Base-by-base conservation (phyloP, 2,797 vertebrate species). In the Girardinus metallicus region DNA sequence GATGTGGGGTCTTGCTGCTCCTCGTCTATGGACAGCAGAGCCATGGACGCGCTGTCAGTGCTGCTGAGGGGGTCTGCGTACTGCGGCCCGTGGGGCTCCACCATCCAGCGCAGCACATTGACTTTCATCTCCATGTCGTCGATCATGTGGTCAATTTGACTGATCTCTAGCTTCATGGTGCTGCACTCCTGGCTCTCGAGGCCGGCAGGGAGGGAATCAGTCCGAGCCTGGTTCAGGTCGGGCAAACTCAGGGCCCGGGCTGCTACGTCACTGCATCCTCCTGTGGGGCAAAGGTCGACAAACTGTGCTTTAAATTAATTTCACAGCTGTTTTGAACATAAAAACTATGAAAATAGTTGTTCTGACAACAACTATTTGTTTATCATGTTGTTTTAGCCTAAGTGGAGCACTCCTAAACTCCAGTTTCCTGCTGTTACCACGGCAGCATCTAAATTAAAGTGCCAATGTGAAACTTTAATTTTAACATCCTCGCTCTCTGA, bases 41-140 rank as follows among this genome's bases (percentile, higher is more conserved):
- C 92, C 78, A 95, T 55, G 3, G 95, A 95, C 76, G 85, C 73
- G 81, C 91, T 95, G 86, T 95, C 93, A 0, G 85, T 68, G 87
- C 89, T 91, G 93, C 94, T 95, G 10, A 94, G 80, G 0, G 91
- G 88, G 23, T 97, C 95, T 15, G 89, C 89, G 0, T 95, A 85
- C 89, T 93, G 87, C 0, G 90, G 91, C n/a, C 90, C 78, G 0
- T 0, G 83, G 34, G 95, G 91, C 83, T 96, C 91, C 83, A 95
- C 94, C 88, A 88, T 93, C 95, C 94, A 96, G 66, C 94, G 91
- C 85, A 95, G 46, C 18, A 95, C 95, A 16, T 95, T 93, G 9
- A 95, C 93, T 83, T 96, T 96, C 85, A 53, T 81, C 92, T 96
- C 96, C 93, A 94, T 96, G 88, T 96, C 93, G 10, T 94, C 94